These are phyloP conservation scores for Mechanitis mazaeus DNA, from an alignment of 2,888 invertebrate species.

Conservation along the genomic window DNA sequence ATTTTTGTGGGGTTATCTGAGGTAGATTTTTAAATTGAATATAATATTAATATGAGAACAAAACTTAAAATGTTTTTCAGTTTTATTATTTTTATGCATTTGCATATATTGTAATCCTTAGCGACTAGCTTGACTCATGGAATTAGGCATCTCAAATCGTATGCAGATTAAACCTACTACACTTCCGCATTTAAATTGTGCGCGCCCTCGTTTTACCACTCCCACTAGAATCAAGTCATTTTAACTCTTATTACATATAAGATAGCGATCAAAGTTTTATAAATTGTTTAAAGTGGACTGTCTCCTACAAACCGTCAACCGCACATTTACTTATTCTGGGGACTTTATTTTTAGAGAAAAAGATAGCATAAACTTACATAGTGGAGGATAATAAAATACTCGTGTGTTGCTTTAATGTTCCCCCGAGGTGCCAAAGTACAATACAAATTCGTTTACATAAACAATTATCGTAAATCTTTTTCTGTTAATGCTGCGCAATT, in stretches of 20 bases:
- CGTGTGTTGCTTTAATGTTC: too few relatives aligned
- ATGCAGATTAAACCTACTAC: constrained; percentile 33
- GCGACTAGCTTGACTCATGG: constrained; percentile 3
- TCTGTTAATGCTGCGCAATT: too few relatives aligned
- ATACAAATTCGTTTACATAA: too few relatives aligned
- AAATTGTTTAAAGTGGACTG: neutral
- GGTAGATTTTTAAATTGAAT: too few relatives aligned
- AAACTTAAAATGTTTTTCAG: neutral
- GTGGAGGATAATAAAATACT: too few relatives aligned
- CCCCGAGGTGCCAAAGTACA: too few relatives aligned
- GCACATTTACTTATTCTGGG: constrained; percentile 10
- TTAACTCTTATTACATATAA: neutral
- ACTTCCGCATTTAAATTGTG: constrained; percentile 59
- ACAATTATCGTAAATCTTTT: too few relatives aligned
- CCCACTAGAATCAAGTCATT: neutral
- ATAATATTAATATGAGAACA: too few relatives aligned
- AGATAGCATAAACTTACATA: too few relatives aligned
- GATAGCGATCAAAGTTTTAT: neutral
- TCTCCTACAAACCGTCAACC: neutral
- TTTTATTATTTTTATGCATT: too few relatives aligned
- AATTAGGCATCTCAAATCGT: constrained; percentile 7
- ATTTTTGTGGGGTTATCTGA: too few relatives aligned
- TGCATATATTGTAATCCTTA: constrained; percentile 3
- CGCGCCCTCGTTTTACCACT: constrained; percentile 29
- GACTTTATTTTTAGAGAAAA: constrained; percentile 4